Conservation (phyloP, 2,888 invertebrate species). For the Flabesymbios commensalis region DNA sequence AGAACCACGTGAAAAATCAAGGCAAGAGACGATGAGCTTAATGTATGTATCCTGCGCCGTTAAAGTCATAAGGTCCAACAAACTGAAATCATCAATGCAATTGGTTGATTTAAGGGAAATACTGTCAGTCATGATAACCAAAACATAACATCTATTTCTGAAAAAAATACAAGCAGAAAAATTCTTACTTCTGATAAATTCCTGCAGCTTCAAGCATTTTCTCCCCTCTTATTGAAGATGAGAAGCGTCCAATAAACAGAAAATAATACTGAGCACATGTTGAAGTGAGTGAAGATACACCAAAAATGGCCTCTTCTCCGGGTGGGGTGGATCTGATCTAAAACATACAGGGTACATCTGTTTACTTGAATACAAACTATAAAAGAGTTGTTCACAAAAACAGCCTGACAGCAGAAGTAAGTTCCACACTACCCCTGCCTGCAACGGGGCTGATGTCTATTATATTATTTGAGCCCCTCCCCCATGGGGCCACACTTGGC, state of each 20-base stretch:
- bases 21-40: constrained; percentile 87
- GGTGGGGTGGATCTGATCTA: not conserved
- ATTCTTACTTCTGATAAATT: constrained; percentile 73
- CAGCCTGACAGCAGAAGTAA: no score
- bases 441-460: no score
- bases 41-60: constrained; percentile 90
- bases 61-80: constrained; percentile 75
- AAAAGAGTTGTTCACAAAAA: no score
- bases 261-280: constrained; percentile 95
- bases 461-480: no score
- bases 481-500: no score
- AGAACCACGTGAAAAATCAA: constrained; percentile 84
- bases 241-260: constrained; percentile 84
- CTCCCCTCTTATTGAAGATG: constrained; percentile 59
- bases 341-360: no score
- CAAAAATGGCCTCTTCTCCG: not conserved
- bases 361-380: no score
- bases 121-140: not conserved
- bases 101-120: not conserved
- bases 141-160: not conserved
- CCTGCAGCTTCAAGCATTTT: constrained; percentile 74
- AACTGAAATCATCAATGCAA: constrained; percentile 64
- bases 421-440: no score
- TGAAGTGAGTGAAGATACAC: constrained; percentile 60
- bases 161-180: not conserved